phyloP scores from a whole-genome alignment of 1,140 invertebrate species.

The Cataglyphis hispanica region DNA sequence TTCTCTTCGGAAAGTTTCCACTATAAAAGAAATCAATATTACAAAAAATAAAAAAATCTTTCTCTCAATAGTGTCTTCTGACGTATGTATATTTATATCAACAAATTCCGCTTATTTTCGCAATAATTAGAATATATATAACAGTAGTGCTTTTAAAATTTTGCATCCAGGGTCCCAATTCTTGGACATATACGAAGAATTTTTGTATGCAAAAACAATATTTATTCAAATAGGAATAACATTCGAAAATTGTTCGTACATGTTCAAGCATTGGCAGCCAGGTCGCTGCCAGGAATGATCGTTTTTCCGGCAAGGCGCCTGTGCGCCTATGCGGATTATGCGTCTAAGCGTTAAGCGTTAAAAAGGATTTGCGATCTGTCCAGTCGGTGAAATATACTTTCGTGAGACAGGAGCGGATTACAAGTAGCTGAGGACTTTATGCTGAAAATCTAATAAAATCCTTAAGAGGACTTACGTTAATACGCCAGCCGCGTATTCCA shows the following conservation, averaged over 20 bases:
- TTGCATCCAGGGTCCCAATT: too few species aligned
- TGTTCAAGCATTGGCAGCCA: not conserved
- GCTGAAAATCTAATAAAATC: slow-evolving; percentile 75
- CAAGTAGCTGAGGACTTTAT: slow-evolving; percentile 70
- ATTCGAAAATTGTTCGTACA: too few species aligned
- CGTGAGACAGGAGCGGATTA: slow-evolving; percentile 67
- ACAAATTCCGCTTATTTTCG: not conserved
- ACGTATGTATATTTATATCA: too few species aligned
- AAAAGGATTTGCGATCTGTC: slow-evolving; percentile 47
- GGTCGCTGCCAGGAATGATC: not conserved
- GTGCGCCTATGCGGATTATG: slow-evolving; percentile 43
- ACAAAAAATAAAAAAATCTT: too few species aligned
- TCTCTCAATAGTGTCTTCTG: too few species aligned
- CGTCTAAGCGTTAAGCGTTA: slow-evolving; percentile 57
- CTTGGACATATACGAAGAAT: too few species aligned
- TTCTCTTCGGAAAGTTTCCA: too few species aligned
- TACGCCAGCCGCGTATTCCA: slow-evolving; percentile 68
- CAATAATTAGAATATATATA: slow-evolving; percentile 17
- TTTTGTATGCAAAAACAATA: too few species aligned
- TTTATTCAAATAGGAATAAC: too few species aligned
- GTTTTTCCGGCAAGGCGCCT: not conserved
- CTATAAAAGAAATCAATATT: too few species aligned
- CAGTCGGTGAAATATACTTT: slow-evolving; percentile 64
- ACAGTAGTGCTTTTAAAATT: not conserved
- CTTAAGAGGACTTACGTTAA: slow-evolving; percentile 75